phyloP scores from a whole-genome alignment of 2,888 invertebrate genomes.

The Stenurella melanura region DNA sequence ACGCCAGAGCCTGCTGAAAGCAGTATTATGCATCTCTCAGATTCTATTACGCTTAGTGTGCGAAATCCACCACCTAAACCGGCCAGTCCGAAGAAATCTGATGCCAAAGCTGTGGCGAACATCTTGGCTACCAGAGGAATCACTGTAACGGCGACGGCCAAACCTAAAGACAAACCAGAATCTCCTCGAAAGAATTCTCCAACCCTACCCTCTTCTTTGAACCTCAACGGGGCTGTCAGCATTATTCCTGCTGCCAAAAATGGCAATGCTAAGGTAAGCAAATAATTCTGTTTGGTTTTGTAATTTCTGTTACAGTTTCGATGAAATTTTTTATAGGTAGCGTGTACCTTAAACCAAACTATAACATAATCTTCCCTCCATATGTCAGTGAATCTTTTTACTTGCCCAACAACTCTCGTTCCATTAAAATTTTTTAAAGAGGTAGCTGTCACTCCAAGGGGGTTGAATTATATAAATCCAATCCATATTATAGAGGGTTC shows the following conservation, averaged over 20 bases:
- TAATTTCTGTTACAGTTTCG: no score
- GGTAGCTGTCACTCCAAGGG: no score
- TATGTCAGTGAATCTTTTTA: no score
- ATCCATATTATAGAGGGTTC: no score
- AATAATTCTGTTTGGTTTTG: no score
- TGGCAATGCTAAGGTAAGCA: slow-evolving; percentile 56
- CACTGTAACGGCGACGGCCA: slow-evolving; percentile 82
- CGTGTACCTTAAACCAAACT: no score
- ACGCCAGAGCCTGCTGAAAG: slow-evolving; percentile 71
- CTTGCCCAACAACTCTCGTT: no score
- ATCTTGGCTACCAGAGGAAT: slow-evolving; percentile 86
- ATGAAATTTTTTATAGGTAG: no score
- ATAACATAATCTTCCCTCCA: no score
- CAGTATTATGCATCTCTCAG: slow-evolving; percentile 81
- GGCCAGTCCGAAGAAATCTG: slow-evolving; percentile 77
- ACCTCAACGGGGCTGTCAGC: slow-evolving; percentile 78
- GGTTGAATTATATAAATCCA: no score
- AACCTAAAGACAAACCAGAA: slow-evolving; percentile 67
- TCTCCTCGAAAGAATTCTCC: slow-evolving; percentile 71
- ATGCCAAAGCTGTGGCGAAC: slow-evolving; percentile 85
- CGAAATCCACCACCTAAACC: slow-evolving; percentile 72
- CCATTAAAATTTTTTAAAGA: no score
- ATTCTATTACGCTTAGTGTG: slow-evolving; percentile 82
- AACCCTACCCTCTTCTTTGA: slow-evolving; percentile 75
- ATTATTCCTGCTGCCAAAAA: slow-evolving; percentile 75